These are phyloP conservation scores for Percopsis transmontana DNA, from an alignment of 2,113 vertebrate genomes.

Conservation along the genomic window DNA sequence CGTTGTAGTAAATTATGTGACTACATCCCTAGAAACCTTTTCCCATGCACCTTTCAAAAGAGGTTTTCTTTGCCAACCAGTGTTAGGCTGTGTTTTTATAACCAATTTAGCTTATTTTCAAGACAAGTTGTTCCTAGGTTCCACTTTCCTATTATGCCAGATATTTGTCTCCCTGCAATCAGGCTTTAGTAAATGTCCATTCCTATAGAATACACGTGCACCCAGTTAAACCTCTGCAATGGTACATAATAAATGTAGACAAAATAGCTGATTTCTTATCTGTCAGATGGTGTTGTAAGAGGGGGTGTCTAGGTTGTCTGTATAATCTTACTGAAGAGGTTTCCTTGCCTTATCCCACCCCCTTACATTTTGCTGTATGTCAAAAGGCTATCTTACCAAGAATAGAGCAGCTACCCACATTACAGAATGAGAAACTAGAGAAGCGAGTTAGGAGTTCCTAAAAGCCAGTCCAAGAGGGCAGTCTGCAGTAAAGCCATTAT, in stretches of 20 bases:
- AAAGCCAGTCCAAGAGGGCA: constrained; percentile 56
- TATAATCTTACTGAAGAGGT: constrained; percentile 35
- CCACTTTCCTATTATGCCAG: not conserved
- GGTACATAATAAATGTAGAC: constrained; percentile 39
- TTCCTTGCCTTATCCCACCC: constrained; percentile 31
- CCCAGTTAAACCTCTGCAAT: constrained; percentile 9
- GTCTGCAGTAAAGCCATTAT: constrained; percentile 39
- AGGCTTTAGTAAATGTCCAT: constrained; percentile 12
- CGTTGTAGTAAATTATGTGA: no score
- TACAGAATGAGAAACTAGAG: constrained; percentile 56
- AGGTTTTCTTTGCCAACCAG: no score
- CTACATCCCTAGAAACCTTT: no score
- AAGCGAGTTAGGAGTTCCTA: constrained; percentile 40
- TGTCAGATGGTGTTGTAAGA: constrained; percentile 42
- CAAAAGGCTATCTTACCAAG: constrained; percentile 47
- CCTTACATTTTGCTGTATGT: constrained; percentile 49
- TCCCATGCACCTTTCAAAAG: not conserved
- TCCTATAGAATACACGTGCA: not conserved
- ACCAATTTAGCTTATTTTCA: not conserved
- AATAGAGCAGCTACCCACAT: constrained; percentile 57
- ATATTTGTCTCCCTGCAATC: not conserved
- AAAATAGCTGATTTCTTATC: constrained; percentile 55
- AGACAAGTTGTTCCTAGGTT: not conserved
- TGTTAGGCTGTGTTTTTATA: no score
- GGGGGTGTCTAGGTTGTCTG: constrained; percentile 4